Evolutionary conservation across 64 coral and sea anemone species (phyloP), one percentile per base, ranked within the genome.

Genomic region (Montipora capricornis): DNA sequence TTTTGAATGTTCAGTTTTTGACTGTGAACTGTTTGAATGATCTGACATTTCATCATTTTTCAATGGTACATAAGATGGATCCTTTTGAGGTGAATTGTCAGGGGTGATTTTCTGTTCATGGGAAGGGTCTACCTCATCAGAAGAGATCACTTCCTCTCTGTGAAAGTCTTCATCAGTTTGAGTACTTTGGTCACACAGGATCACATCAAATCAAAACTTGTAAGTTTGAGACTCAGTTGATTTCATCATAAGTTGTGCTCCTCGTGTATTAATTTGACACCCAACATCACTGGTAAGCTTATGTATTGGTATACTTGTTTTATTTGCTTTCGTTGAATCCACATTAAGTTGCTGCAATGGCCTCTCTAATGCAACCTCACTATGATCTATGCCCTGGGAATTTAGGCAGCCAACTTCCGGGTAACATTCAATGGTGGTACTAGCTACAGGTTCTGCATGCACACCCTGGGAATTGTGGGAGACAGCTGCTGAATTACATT

Each of bases 1-100:
- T 3, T 57, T 57, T 57, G 46, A 8, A 16, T 91, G 60, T 8
- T 91, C 89, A 26, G 26, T 26, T 90, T 90, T 50, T 20, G 45
- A 62, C 49, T 82, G 58, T 49, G 47, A 16, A 46, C n/a, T 26
- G n/a, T 19, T 74, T 74, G 71, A 74, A n/a, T 37, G 8, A 6
- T 29, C n/a, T 29, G 20, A 10, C 22, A 26, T 16, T 74, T 74
- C 73, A 75, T 75, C 73, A n/a, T 20, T 22, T 75, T 75, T 75
- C 3, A 20, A 20, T 75, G 73, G 73, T 24, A 75, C 24, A 11
- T 20, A 75, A 44, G 22, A 75, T 75, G 73, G 73, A 26, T 74
- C 71, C 9, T 74, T 7, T n/a, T 26, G 22, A 29, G 73, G 73
- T 29, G 73, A 75, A 29, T 9, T 75, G 20, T 75, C n/a, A 26